Percentiles rank a stretch among this genome's conserved stretches.
Conservation (phyloP, 2,888 invertebrate genomes). For the Trypoxylon attenuatum region DNA sequence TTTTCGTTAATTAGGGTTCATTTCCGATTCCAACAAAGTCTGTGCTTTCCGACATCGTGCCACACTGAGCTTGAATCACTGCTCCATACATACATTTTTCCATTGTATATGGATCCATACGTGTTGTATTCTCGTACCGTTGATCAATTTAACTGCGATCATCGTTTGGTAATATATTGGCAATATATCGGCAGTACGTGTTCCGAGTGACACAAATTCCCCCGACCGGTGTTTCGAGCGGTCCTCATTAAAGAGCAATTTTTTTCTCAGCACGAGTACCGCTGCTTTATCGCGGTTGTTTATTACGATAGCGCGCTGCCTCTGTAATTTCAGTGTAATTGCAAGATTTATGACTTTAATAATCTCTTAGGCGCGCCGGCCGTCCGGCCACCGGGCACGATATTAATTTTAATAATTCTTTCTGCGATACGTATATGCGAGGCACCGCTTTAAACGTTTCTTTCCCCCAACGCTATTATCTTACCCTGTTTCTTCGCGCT, state of each 20-base stretch:
- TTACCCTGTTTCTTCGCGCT: conserved; percentile 11
- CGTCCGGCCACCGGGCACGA: conserved; percentile 20
- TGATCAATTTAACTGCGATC: conserved; percentile 16
- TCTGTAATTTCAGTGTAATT: conserved; percentile 37
- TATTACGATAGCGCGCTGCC: conserved; percentile 14
- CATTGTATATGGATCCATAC: no score
- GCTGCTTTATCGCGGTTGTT: conserved; percentile 17
- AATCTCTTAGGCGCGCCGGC: conserved; percentile 27
- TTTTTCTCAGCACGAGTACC: conserved; percentile 4
- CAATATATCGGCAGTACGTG: no score
- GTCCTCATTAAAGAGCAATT: conserved; percentile 6
- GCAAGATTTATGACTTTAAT: conserved; percentile 46
- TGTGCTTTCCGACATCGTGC: no score
- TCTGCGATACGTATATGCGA: conserved; percentile 27
- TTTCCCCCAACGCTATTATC: conserved; percentile 46
- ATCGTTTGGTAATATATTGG: no score
- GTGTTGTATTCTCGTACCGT: no score
- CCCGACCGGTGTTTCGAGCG: background rate
- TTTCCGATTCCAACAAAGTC: no score
- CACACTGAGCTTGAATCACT: no score
- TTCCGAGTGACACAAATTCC: no score
- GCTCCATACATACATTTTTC: no score
- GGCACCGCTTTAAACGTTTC: conserved; percentile 33
- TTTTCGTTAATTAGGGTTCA: no score
- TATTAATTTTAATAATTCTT: conserved; percentile 55